These are phyloP conservation scores for Hybos culiciformis DNA, from an alignment of 2,888 invertebrate genomes.

Conservation along the genomic window DNA sequence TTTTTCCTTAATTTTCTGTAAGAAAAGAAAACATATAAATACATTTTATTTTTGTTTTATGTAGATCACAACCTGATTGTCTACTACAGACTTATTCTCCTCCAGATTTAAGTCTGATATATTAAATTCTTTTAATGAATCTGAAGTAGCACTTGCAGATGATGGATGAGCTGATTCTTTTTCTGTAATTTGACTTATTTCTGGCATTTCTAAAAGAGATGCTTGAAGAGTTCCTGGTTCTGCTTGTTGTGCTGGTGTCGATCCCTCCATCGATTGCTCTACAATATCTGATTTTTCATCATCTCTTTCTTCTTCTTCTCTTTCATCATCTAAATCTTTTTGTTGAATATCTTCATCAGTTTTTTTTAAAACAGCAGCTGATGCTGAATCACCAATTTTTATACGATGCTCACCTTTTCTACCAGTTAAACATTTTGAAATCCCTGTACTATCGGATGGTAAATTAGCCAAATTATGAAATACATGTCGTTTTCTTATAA, in stretches of 20 bases:
- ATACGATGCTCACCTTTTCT: no score
- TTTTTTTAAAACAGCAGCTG: constrained; percentile 36
- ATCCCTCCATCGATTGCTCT: constrained; percentile 66
- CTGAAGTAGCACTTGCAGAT: constrained; percentile 17
- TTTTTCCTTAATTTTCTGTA: no score
- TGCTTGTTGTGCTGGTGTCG: constrained; percentile 69
- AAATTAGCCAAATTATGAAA: constrained; percentile 97
- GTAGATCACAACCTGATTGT: no score
- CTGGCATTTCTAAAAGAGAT: constrained; percentile 84
- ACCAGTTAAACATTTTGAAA: constrained; percentile 40
- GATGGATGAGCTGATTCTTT: constrained; percentile 76
- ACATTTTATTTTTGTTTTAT: no score
- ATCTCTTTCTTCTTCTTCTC: constrained; percentile 26
- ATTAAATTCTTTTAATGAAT: constrained; percentile 20
- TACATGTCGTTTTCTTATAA: constrained; percentile 95
- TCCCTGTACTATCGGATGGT: constrained; percentile 82
- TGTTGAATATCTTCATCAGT: constrained; percentile 9
- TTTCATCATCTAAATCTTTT: constrained; percentile 19
- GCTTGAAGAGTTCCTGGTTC: constrained; percentile 87
- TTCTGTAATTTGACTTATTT: constrained; percentile 87
- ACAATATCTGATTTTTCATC: constrained; percentile 32
- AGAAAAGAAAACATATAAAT: no score
- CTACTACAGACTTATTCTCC: constrained; percentile 16
- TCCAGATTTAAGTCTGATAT: no score
- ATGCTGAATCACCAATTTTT: no score